Evolutionary conservation across 2,797 vertebrate species (phyloP).

Genomic region (Argya squamiceps): DNA sequence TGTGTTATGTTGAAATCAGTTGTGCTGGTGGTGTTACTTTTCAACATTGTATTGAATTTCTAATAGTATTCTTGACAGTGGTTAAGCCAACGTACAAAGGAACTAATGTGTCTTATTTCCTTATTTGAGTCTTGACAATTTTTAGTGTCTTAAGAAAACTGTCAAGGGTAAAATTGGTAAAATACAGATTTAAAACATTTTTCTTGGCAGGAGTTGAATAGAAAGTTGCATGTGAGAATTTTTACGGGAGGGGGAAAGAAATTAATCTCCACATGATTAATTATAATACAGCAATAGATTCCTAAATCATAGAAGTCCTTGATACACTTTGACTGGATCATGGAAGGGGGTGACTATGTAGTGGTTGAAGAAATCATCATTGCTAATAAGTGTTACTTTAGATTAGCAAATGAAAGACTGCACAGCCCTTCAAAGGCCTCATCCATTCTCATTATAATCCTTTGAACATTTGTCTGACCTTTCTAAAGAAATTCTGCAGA

Average conservation of each 20-base stretch:
- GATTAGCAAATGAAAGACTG: slow-evolving; percentile 55
- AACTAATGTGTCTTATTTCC: slow-evolving; percentile 21
- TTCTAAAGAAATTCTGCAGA: neutral
- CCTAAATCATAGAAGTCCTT: slow-evolving; percentile 12
- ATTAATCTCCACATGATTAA: neutral
- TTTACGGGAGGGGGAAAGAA: neutral
- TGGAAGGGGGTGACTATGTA: neutral
- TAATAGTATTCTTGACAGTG: neutral
- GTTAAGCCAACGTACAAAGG: neutral
- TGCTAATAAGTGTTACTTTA: slow-evolving; percentile 47
- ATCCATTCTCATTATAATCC: slow-evolving; percentile 40
- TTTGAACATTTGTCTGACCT: slow-evolving; percentile 30
- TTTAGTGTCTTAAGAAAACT: slow-evolving; percentile 44
- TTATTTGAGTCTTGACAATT: slow-evolving; percentile 11
- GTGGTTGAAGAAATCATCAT: slow-evolving; percentile 25
- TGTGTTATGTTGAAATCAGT: neutral
- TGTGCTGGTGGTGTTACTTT: neutral
- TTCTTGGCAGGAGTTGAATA: neutral
- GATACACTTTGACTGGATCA: neutral
- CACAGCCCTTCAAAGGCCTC: slow-evolving; percentile 3
- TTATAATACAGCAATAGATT: neutral
- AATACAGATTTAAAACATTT: slow-evolving; percentile 20
- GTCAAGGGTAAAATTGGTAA: slow-evolving; percentile 9
- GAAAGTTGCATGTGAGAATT: neutral
- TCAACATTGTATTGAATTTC: neutral